These are phyloP conservation scores for Dipodomys spectabilis DNA, from an alignment of 2,113 vertebrate species.

Conservation along the genomic window DNA sequence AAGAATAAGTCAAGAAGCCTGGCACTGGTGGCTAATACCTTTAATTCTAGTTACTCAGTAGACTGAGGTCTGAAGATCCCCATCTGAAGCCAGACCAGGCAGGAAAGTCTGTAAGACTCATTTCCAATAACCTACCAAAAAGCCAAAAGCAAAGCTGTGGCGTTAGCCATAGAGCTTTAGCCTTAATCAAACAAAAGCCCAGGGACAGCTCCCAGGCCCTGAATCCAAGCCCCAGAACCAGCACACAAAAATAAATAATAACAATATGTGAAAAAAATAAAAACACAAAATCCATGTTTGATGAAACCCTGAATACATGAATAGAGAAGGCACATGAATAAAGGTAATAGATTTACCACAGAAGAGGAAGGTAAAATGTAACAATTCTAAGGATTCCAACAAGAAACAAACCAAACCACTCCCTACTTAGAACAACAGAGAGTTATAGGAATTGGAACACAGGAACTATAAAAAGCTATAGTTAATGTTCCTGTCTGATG, in stretches of 20 bases:
- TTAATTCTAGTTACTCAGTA: no score
- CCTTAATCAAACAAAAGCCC: no score
- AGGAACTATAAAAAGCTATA: not conserved
- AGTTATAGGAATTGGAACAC: not conserved
- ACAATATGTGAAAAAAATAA: not conserved
- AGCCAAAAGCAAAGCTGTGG: no score
- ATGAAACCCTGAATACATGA: not conserved
- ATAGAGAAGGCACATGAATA: not conserved
- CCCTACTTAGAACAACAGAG: not conserved
- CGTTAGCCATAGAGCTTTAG: no score
- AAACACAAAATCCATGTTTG: not conserved
- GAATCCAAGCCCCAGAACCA: no score
- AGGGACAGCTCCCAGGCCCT: no score
- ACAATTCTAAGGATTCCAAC: not conserved
- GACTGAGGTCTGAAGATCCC: no score
- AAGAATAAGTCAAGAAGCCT: not conserved
- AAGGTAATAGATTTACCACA: not conserved
- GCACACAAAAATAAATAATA: not conserved
- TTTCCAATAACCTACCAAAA: no score
- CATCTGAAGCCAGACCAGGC: no score
- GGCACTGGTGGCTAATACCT: no score
- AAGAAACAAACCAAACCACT: not conserved
- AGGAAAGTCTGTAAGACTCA: no score
- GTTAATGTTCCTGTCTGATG: not conserved
- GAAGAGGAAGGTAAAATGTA: not conserved